Conservation (phyloP, 1,140 invertebrate species). For the Ericerus pela region DNA sequence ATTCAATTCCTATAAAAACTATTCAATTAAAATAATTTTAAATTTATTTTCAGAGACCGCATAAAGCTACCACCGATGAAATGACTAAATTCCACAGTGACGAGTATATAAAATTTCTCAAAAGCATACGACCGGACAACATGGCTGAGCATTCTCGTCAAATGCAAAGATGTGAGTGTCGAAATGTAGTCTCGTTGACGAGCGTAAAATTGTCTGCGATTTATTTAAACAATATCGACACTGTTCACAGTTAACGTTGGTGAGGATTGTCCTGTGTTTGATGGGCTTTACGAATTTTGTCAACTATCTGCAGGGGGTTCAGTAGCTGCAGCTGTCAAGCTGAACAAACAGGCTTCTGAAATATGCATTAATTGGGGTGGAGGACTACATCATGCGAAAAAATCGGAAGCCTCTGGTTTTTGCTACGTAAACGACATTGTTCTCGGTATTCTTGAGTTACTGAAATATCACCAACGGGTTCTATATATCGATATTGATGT, state of each 20-base stretch:
- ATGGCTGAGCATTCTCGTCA: constrained; percentile 99
- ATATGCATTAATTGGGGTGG: constrained; percentile 98
- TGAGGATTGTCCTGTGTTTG: constrained; percentile 95
- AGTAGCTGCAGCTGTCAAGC: constrained; percentile 85
- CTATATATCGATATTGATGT: constrained; percentile 90
- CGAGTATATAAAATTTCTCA: constrained; percentile 94
- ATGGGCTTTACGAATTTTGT: constrained; percentile 93
- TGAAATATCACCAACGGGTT: constrained; percentile 78
- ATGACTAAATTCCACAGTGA: constrained; percentile 99
- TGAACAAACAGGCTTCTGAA: constrained; percentile 90
- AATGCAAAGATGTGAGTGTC: constrained; percentile 88
- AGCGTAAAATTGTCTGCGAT: neutral
- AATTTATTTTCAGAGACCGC: constrained; percentile 61
- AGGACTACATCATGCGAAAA: constrained; percentile 96
- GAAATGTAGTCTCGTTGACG: neutral
- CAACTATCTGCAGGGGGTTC: constrained; percentile 97
- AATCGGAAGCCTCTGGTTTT: constrained; percentile 94
- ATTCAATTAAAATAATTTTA: neutral
- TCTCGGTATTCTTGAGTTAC: constrained; percentile 66
- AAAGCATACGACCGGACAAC: constrained; percentile 95
- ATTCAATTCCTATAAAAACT: neutral
- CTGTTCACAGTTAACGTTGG: constrained; percentile 76
- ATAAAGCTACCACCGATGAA: constrained; percentile 97
- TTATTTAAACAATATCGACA: constrained; percentile 19
- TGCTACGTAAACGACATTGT: constrained; percentile 97